phyloP scores from a whole-genome alignment of 2,113 vertebrate species.

The Erythrocercus mccallii region DNA sequence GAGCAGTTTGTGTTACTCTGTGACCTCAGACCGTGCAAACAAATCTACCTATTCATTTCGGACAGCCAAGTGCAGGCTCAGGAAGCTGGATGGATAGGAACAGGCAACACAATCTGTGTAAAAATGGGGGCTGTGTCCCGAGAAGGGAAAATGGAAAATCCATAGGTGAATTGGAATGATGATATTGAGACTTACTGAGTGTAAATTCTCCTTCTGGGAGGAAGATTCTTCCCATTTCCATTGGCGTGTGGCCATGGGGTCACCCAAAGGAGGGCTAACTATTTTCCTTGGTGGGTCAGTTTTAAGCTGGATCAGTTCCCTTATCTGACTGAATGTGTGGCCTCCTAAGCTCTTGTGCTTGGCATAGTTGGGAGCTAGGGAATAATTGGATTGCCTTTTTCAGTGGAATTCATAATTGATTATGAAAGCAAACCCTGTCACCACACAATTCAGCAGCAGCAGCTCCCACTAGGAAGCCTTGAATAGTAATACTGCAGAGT shows the following conservation, averaged over 20 bases:
- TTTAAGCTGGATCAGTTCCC: background rate
- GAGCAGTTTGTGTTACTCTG: background rate
- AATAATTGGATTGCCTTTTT: conserved; percentile 37
- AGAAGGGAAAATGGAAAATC: background rate
- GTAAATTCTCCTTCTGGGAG: background rate
- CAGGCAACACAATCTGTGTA: background rate
- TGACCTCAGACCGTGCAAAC: background rate
- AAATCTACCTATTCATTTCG: background rate
- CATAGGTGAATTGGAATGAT: background rate
- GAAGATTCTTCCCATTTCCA: background rate
- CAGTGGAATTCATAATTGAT: conserved; percentile 20
- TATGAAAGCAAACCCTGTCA: conserved; percentile 23
- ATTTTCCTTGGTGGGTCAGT: background rate
- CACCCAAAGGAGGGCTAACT: background rate
- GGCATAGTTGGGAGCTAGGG: background rate
- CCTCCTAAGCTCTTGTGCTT: background rate
- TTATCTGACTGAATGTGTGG: background rate
- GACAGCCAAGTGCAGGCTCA: background rate
- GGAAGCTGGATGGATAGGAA: background rate
- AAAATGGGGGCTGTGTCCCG: background rate
- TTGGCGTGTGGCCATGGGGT: background rate
- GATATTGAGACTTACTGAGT: background rate
- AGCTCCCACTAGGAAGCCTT: background rate
- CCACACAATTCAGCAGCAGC: background rate
- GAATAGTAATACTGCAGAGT: background rate